Evolutionary conservation across 2,797 vertebrate species (phyloP).

Genomic region (Gymnoscopelus microlampas): DNA sequence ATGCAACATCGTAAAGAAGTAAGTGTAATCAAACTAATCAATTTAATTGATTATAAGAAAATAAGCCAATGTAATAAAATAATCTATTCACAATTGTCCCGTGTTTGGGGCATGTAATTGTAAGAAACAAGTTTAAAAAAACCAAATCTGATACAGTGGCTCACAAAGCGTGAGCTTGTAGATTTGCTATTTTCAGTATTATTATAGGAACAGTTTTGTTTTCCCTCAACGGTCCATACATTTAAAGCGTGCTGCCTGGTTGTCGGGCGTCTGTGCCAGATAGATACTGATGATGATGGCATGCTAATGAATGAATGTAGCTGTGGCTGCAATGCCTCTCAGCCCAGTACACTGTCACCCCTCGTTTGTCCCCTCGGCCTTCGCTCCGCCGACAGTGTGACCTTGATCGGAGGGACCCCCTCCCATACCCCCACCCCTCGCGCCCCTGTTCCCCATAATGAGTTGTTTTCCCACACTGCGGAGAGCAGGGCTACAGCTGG

Average conservation of each 20-base stretch:
- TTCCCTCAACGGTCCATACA: not conserved
- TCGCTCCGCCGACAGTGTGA: slow-evolving; percentile 72
- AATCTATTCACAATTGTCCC: too few relatives aligned
- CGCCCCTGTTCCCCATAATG: slow-evolving; percentile 74
- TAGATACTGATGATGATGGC: slow-evolving; percentile 17
- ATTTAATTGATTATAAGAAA: too few relatives aligned
- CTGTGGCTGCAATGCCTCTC: slow-evolving; percentile 36
- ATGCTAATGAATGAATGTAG: slow-evolving; percentile 43
- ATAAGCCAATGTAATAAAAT: too few relatives aligned
- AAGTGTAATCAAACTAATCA: too few relatives aligned
- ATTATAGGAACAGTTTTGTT: too few relatives aligned
- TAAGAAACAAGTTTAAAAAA: too few relatives aligned
- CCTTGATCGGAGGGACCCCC: slow-evolving; percentile 73
- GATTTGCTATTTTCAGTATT: too few relatives aligned
- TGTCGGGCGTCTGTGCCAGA: slow-evolving; percentile 23
- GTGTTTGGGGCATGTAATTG: too few relatives aligned
- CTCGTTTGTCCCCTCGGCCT: slow-evolving; percentile 15
- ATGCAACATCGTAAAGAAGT: too few relatives aligned
- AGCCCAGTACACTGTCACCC: slow-evolving; percentile 13
- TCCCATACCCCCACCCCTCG: not conserved
- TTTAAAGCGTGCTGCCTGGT: not conserved
- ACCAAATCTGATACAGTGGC: too few relatives aligned
- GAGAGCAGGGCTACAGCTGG: slow-evolving; percentile 43
- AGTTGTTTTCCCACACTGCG: slow-evolving; percentile 85
- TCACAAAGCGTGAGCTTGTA: too few relatives aligned